Percentiles rank a stretch among this genome's conserved stretches.
phyloP scores from a whole-genome alignment of 2,113 vertebrate species.

The Lathamus discolor region DNA sequence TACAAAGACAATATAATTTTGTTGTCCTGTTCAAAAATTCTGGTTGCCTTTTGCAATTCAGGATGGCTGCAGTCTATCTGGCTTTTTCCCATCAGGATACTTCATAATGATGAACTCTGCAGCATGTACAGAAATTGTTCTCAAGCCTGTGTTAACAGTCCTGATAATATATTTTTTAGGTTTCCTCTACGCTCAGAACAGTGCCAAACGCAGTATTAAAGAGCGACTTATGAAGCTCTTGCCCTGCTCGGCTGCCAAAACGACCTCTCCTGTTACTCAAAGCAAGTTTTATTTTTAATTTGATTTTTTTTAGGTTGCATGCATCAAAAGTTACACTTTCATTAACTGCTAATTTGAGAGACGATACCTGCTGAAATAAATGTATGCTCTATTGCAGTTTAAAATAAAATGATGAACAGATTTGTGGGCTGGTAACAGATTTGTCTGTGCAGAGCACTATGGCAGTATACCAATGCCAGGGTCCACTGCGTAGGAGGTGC shows the following conservation, averaged over 20 bases:
- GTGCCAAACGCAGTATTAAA: conserved; percentile 87
- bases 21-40: conserved; percentile 36
- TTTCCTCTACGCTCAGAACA: conserved; percentile 86
- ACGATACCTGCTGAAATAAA: not conserved
- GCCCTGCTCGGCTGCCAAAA: conserved; percentile 87
- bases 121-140: conserved; percentile 35
- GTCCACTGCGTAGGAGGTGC: not conserved
- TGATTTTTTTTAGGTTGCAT: conserved; percentile 64
- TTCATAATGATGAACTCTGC: not conserved
- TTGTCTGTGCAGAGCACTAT: not conserved
- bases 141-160: conserved; percentile 63
- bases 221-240: conserved; percentile 92
- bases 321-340: conserved; percentile 8
- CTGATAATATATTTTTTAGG: conserved; percentile 87
- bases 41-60: not conserved
- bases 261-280: conserved; percentile 86
- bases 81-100: not conserved
- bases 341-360: not conserved
- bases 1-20: not conserved
- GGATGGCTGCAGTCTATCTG: conserved; percentile 7
- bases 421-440: not conserved
- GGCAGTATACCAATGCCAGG: not conserved
- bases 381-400: not conserved
- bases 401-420: not conserved
- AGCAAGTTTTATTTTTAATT: conserved; percentile 86